These are phyloP conservation scores for Lasioglossum oenotherae DNA, from an alignment of 2,888 invertebrate species.

Conservation along the genomic window DNA sequence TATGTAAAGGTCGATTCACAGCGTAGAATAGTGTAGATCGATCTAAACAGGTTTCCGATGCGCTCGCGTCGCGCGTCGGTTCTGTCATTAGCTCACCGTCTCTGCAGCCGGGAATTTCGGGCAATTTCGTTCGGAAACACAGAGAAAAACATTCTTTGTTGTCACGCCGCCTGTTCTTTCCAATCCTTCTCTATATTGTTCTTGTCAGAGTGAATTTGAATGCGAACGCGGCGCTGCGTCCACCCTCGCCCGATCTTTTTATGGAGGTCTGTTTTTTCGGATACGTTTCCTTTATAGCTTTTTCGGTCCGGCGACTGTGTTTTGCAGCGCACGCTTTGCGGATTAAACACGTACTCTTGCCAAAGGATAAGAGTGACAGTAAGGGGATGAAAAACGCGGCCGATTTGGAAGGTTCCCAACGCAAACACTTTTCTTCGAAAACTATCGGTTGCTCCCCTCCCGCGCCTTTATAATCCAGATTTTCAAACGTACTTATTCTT, in stretches of 20 bases:
- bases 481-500: not conserved
- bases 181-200: conserved; percentile 11
- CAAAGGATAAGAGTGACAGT: conserved; percentile 4
- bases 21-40: too few relatives aligned
- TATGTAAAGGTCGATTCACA: too few relatives aligned
- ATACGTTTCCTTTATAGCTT: not conserved
- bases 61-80: not conserved
- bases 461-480: not conserved
- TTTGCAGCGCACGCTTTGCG: conserved; percentile 7
- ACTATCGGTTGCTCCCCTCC: not conserved
- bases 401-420: not conserved
- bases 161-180: not conserved
- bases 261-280: not conserved
- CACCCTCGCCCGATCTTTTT: conserved; percentile 6
- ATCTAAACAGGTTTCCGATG: not conserved
- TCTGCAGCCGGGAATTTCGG: not conserved
- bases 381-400: not conserved
- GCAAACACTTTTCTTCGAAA: not conserved
- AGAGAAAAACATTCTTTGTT: conserved; percentile 17
- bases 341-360: conserved; percentile 10
- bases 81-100: not conserved
- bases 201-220: conserved; percentile 21
- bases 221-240: not conserved
- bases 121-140: not conserved
- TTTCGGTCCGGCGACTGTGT: conserved; percentile 7